Evolutionary conservation across 2,888 invertebrate species (phyloP).

Genomic region (Homarus gammarus): DNA sequence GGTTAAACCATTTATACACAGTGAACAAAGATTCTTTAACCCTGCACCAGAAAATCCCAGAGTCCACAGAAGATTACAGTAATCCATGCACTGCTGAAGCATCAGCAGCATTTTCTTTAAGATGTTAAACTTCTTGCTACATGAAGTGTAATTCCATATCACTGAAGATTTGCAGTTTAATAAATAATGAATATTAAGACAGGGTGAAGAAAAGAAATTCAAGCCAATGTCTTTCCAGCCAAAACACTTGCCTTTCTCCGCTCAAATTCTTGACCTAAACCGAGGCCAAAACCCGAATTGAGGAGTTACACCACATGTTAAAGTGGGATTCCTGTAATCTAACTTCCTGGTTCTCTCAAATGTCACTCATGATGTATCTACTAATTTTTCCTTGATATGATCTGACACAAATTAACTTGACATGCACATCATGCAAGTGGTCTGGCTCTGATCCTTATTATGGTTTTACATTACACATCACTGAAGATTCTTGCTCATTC

Average conservation of each 20-base stretch:
- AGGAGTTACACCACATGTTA: slow-evolving; percentile 17
- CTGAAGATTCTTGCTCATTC: neutral
- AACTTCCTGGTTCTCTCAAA: neutral
- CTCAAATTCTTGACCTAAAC: slow-evolving; percentile 36
- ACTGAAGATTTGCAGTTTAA: neutral
- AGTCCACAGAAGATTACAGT: slow-evolving; percentile 20
- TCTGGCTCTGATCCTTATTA: slow-evolving; percentile 3
- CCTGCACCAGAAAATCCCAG: slow-evolving; percentile 45
- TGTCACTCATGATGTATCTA: slow-evolving; percentile 69
- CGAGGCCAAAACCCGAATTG: slow-evolving; percentile 3
- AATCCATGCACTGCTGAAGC: slow-evolving; percentile 31
- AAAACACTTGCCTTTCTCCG: slow-evolving; percentile 63
- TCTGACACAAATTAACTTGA: slow-evolving; percentile 8
- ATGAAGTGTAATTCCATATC: neutral
- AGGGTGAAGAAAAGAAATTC: slow-evolving; percentile 11
- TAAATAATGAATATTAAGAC: slow-evolving; percentile 2
- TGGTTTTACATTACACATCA: neutral
- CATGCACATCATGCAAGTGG: slow-evolving; percentile 63
- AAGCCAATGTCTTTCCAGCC: slow-evolving; percentile 55
- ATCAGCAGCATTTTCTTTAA: slow-evolving; percentile 5
- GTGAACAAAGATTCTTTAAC: slow-evolving; percentile 3
- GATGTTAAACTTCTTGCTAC: slow-evolving; percentile 2
- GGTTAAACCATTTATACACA: slow-evolving; percentile 8
- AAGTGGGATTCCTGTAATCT: slow-evolving; percentile 30
- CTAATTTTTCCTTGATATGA: slow-evolving; percentile 41